Conservation (phyloP, 1,140 invertebrate species). For the Glossosoma conforme region DNA sequence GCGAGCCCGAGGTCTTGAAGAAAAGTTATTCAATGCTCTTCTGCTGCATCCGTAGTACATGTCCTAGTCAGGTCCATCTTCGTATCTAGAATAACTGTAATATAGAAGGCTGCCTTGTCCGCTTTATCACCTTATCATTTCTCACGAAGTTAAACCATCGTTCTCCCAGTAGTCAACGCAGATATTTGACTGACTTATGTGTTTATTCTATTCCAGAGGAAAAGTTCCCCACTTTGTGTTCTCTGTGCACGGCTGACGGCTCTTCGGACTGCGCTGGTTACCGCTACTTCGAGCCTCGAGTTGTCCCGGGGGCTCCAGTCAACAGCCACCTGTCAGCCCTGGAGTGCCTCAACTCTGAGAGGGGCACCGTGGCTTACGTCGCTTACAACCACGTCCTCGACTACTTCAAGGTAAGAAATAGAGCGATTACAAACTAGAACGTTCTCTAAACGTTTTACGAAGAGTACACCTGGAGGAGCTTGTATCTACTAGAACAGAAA, state of each 20-base stretch:
- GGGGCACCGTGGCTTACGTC: constrained; percentile 60
- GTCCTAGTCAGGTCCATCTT: too few species aligned
- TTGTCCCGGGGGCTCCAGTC: constrained; percentile 32
- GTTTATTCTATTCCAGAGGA: constrained; percentile 33
- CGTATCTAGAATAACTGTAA: too few species aligned
- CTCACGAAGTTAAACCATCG: background rate
- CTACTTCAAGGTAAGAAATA: constrained; percentile 47
- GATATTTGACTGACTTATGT: constrained; percentile 6
- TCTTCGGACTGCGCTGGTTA: constrained; percentile 34
- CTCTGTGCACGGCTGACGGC: constrained; percentile 36
- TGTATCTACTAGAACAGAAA: too few species aligned
- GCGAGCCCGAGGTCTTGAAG: too few species aligned
- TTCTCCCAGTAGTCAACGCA: background rate
- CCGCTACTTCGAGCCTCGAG: constrained; percentile 26
- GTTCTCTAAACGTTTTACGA: too few species aligned
- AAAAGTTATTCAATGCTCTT: too few species aligned
- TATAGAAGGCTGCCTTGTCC: too few species aligned
- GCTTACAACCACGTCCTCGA: constrained; percentile 50
- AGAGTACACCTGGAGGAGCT: too few species aligned
- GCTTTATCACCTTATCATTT: too few species aligned
- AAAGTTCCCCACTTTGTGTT: constrained; percentile 38
- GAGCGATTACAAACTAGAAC: background rate
- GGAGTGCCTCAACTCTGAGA: constrained; percentile 54
- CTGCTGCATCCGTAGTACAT: too few species aligned
- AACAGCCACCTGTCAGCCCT: constrained; percentile 61